Evolutionary conservation across 1,140 invertebrate species (phyloP).

Genomic region (Zaprionus vittiger): DNA sequence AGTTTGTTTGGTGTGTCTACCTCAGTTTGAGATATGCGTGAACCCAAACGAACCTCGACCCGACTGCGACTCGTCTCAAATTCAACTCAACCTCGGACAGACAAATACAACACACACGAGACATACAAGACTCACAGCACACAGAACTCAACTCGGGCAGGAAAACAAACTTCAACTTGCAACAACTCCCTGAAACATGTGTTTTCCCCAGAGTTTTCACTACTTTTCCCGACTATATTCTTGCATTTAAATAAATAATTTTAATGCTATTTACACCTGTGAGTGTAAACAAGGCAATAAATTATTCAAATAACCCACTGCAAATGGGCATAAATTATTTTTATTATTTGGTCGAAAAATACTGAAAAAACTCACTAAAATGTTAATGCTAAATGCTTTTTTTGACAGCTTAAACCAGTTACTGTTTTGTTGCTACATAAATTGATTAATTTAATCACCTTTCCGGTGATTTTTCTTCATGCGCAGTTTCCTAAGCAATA

Average conservation of each 20-base stretch:
- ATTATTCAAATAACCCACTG: background rate
- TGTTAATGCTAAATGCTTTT: constrained; percentile 9
- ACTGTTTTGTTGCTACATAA: constrained; percentile 5
- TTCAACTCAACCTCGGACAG: background rate
- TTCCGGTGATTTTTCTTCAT: constrained; percentile 12
- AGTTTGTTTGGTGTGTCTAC: constrained; percentile 32
- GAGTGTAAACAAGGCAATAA: background rate
- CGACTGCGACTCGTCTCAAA: constrained; percentile 9
- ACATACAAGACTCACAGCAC: no score
- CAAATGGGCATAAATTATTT: constrained; percentile 12
- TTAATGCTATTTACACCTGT: constrained; percentile 24
- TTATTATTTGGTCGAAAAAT: background rate
- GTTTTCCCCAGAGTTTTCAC: background rate
- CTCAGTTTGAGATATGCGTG: constrained; percentile 22
- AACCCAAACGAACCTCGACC: constrained; percentile 43
- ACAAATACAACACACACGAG: no score
- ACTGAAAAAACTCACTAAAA: constrained; percentile 6
- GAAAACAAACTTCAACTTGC: constrained; percentile 16
- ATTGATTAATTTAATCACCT: constrained; percentile 9
- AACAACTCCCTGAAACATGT: constrained; percentile 6
- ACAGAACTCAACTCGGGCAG: background rate
- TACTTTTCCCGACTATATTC: background rate
- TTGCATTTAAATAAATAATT: constrained; percentile 6
- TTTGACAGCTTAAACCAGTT: constrained; percentile 2
- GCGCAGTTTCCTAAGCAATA: constrained; percentile 10